Base-by-base conservation (phyloP, 1,140 invertebrate genomes). In the Ips typographus region DNA sequence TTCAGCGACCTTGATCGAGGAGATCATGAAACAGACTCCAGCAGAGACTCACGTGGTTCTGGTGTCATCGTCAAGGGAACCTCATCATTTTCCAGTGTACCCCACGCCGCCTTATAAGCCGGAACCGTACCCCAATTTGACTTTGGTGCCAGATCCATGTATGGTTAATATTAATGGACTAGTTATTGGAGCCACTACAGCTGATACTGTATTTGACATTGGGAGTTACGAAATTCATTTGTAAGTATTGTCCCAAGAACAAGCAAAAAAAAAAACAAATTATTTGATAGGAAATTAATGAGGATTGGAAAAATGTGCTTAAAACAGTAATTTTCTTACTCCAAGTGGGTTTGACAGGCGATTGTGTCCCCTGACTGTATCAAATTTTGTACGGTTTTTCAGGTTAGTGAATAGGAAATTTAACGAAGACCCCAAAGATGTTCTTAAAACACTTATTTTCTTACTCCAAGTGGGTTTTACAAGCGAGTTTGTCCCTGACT, bases 101-200 rank as follows among this genome's bases (percentile, higher is more conserved):
- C 95, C 95, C 2, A 94, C 93, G 1, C 89, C 90, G 3, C 86
- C 92, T 4, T 91, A 87, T 74, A 70, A 79, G 68, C 76, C 81
- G 1, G 77, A 80, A 36, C 83, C 81, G 43, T 85, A 85, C 75
- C 61, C 82, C 5, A 89, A 90, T 77, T 75, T 92, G 8, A 82
- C 84, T 56, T 73, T 73, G 58, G 77, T 91, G 65, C 85, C 93
- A 0, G 94, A 97, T 85, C 95, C 95, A 0, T 89, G 89, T 73
- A 84, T 90, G 6, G 74, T 98, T 1, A 85, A 88, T 74, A 84
- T 97, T 43, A 87, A 90, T 70, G 94, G 92, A 3, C 75, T 96
- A 0, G 82, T 88, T 5, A 80, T 97, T 75, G 92, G 88, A 2
- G 79, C 91, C 1, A 95, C 93, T 1, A 90, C 94, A 8, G 89